These are phyloP conservation scores for Cygnus olor DNA, from an alignment of 2,797 vertebrate species.

Conservation along the genomic window DNA sequence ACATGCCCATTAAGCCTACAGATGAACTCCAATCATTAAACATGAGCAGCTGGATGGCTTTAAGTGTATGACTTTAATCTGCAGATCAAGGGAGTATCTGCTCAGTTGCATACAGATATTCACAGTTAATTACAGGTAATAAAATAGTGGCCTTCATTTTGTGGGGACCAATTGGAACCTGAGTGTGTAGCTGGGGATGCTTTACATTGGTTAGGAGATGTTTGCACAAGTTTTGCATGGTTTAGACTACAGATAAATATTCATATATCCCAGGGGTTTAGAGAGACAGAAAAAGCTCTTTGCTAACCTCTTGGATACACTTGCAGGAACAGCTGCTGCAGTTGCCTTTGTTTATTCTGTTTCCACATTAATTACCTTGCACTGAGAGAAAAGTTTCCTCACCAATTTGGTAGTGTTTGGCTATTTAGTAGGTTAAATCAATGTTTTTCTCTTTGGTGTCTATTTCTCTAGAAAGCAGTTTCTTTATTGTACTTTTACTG, in stretches of 20 bases:
- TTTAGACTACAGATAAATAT: not conserved
- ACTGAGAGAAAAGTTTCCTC: not conserved
- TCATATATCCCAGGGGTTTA: not conserved
- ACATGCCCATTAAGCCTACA: not conserved
- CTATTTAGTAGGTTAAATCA: not conserved
- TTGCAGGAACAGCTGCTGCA: not conserved
- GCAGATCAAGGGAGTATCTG: not conserved
- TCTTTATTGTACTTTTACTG: not conserved
- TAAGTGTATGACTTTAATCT: not conserved
- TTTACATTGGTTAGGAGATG: not conserved
- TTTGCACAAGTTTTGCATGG: not conserved
- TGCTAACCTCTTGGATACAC: not conserved
- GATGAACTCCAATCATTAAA: not conserved
- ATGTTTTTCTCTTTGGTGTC: not conserved
- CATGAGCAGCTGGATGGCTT: not conserved
- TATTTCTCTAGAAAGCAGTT: not conserved
- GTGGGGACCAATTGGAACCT: not conserved
- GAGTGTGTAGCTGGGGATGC: not conserved
- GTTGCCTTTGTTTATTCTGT: not conserved
- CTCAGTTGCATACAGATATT: not conserved
- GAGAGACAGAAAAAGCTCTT: not conserved
- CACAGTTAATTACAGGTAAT: not conserved
- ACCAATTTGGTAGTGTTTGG: not conserved
- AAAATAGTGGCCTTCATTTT: fast-evolving
- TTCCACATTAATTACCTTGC: not conserved